phyloP scores from a whole-genome alignment of 2,797 vertebrate genomes.

The Synaphobranchus kaupii region DNA sequence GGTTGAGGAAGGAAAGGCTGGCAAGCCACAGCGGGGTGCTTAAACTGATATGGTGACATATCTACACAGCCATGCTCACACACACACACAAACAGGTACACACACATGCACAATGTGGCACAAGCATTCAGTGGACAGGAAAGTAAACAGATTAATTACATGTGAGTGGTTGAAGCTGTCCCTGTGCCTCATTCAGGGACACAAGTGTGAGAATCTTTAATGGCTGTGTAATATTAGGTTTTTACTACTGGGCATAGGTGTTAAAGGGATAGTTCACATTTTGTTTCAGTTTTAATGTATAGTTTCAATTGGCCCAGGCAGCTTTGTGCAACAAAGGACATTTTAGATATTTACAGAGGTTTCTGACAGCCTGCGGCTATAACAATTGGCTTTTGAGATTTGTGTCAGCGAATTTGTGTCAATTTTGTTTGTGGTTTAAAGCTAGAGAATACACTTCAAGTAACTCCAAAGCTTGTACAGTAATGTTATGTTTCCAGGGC shows the following conservation, averaged over 20 bases:
- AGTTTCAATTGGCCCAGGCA: too few relatives aligned
- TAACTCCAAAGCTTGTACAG: background rate
- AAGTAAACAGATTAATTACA: background rate
- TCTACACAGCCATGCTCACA: background rate
- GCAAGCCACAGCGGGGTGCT: background rate
- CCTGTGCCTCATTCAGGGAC: background rate
- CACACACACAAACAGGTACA: background rate
- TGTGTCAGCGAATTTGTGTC: too few relatives aligned
- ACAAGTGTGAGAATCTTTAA: background rate
- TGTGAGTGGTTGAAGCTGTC: background rate
- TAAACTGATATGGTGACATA: background rate
- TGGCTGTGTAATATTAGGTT: background rate
- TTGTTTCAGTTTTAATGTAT: background rate
- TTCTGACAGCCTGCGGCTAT: too few relatives aligned
- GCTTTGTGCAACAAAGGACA: too few relatives aligned
- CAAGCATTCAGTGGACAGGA: background rate
- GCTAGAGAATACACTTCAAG: background rate
- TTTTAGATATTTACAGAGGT: too few relatives aligned
- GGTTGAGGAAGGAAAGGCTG: background rate
- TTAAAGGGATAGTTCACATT: background rate
- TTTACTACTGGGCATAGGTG: background rate
- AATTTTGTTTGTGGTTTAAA: background rate
- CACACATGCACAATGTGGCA: slow-evolving; percentile 7
- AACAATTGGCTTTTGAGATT: background rate
- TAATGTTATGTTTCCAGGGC: background rate